Evolutionary conservation across 2,113 vertebrate genomes (phyloP), one percentile per base, ranked within the genome.

Genomic region (Synodontis membranacea): DNA sequence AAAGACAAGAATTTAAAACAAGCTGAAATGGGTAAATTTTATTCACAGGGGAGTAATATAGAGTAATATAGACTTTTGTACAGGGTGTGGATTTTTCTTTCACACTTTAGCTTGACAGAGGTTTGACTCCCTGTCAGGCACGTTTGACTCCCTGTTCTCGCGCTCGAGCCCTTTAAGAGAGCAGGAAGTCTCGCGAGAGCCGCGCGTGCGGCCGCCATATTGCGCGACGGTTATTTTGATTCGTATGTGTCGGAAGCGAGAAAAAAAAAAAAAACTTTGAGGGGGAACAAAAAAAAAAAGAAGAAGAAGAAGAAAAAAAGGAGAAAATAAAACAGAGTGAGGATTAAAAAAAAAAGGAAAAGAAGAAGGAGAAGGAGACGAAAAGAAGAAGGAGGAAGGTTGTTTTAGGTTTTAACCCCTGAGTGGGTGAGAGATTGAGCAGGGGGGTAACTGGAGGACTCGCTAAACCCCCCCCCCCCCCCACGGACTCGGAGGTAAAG

Each of bases 181-280:
- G n/a, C 50, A 21, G 23, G 88, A 80, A 89, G 80, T 95, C 96
- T 97, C 97, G 97, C 97, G 97, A 96, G 90, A 96, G 90, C 64
- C 44, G 89, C 88, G 90, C 84, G 82, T 89, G 91, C 92, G 89
- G 95, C 96, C 97, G 97, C 97, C 97, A 97, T 97, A 96, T 97
- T 97, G 95, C 94, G 94, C 94, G 95, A 92, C 95, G 95, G 95
- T 84, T 97, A 97, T 97, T 97, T 97, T 97, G 97, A 94, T 97
- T 96, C 92, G 95, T 94, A 94, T 96, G 90, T 94, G 93, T 93
- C 95, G 93, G 92, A 94, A 93, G 94, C 90, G 91, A 91, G 92
- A 88, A 93, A 94, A 91, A 37, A 2, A 8, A 25, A 42, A 46
- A 74, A 46, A 46, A 28, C 5, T 19, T 5, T 21, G 82, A 91